These are phyloP conservation scores for Egretta garzetta DNA, from an alignment of 2,113 vertebrate genomes.

Conservation along the genomic window DNA sequence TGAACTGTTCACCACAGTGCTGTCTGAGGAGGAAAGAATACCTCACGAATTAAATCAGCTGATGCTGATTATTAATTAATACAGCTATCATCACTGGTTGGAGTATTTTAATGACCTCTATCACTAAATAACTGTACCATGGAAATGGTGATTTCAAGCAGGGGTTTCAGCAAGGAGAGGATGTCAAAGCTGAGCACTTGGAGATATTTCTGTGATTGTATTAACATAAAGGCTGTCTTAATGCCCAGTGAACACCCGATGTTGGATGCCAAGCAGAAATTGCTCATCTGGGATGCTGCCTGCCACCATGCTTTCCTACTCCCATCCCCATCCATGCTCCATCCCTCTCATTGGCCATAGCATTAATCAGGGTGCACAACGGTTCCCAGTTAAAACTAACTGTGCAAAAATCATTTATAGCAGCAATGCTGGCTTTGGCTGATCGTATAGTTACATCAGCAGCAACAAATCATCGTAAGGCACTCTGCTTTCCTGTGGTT, in stretches of 20 bases:
- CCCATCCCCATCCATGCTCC: neutral
- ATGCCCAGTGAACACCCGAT: rapidly evolving
- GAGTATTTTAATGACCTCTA: neutral
- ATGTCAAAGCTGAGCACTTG: neutral
- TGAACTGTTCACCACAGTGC: neutral
- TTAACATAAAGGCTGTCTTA: neutral
- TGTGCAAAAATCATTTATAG: neutral
- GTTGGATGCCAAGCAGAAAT: neutral
- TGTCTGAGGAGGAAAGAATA: neutral
- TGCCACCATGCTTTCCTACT: neutral
- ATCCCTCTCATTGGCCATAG: neutral
- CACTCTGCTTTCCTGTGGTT: neutral
- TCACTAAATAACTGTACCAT: neutral
- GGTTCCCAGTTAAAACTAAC: neutral
- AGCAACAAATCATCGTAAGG: neutral
- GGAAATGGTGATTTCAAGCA: neutral
- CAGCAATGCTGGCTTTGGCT: neutral
- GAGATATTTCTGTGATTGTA: neutral
- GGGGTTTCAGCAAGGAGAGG: neutral
- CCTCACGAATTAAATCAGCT: neutral
- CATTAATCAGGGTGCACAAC: neutral
- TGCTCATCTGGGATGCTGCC: neutral
- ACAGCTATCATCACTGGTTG: neutral
- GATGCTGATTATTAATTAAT: neutral
- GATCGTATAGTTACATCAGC: neutral